Conservation (phyloP, 2,797 vertebrate genomes). For the Silurus lanzhouensis region DNA sequence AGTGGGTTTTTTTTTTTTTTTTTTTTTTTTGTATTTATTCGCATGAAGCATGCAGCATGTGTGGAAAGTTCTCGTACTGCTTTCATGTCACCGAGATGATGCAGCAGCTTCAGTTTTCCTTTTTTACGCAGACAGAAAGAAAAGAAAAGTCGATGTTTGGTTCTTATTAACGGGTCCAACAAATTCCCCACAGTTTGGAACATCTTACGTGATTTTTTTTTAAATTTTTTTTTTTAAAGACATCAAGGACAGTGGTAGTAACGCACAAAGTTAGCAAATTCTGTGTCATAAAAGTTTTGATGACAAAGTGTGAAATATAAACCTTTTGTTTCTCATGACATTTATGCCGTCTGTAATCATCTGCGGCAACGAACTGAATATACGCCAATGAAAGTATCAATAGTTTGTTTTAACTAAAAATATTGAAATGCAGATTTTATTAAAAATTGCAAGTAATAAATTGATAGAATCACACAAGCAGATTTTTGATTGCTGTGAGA, state of each 20-base stretch:
- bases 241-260: not conserved
- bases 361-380: not conserved
- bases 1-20: not conserved
- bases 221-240: too few species aligned
- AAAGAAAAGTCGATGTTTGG: not conserved
- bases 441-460: not conserved
- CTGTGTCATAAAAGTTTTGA: slow-evolving; percentile 12
- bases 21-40: not conserved
- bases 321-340: slow-evolving; percentile 9
- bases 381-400: not conserved
- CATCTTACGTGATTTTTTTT: not conserved
- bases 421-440: not conserved
- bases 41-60: not conserved
- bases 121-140: slow-evolving; percentile 15
- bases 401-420: not conserved
- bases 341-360: not conserved
- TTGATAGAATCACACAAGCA: too few species aligned
- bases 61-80: slow-evolving; percentile 18
- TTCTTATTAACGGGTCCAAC: slow-evolving; percentile 1
- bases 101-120: slow-evolving; percentile 22
- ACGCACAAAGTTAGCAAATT: not conserved
- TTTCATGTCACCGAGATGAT: slow-evolving; percentile 38
- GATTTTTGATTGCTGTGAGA: not conserved
- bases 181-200: not conserved
- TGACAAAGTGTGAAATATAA: slow-evolving; percentile 5